Base-by-base conservation (phyloP, 1,140 invertebrate genomes). In the Euwallacea similis region DNA sequence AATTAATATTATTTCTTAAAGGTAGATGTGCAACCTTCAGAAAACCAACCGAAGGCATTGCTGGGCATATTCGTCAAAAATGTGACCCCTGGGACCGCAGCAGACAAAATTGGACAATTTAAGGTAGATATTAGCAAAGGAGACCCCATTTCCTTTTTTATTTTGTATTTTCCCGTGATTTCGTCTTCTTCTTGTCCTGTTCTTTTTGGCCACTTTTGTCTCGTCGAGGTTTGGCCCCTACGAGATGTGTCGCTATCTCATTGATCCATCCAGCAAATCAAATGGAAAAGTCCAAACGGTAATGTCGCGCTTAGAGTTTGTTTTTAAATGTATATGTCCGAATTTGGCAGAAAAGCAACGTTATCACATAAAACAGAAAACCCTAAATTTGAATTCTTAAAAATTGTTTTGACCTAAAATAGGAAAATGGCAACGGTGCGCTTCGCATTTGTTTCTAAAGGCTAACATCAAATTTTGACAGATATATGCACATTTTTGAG, bases 21-120 rank as follows among this genome's bases (percentile, higher is more conserved):
- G 87, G 86, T 89, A 69, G 87, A 89, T 86, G 84, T 76, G 77
- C 86, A 86, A 76, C 79, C 71, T 3, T 68, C 76, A 7, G 73
- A 79, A 13, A 69, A 63, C 9, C 58, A 72, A 3, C 42, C 81
- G 8, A 80, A 83, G 66, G 79, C 81, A 7, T 85, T 98, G 70
- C 91, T 95, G 58, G 97, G 97, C 11, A 98, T 99, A 78, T 99
- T 99, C 81, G 97, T 99, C 75, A 99, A 99, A 83, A 96, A 97
- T 82, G 96, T 99, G 7, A 86, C 98, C 43, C 88, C 93, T 3
- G 90, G 96, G 72, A 98, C 95, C 86, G 96, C 97, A n/a, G 97
- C 97, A 6, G 95, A 95, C 47, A 86, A 88, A 76, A 91, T 92
- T 77, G 94, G 93, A 42, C 89, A 92, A 74, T 84, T 98, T 33